Percentiles rank a stretch among this genome's conserved stretches.
These are phyloP conservation scores for Xanthorhoe spadicearia DNA, from an alignment of 2,888 invertebrate genomes.

Conservation along the genomic window DNA sequence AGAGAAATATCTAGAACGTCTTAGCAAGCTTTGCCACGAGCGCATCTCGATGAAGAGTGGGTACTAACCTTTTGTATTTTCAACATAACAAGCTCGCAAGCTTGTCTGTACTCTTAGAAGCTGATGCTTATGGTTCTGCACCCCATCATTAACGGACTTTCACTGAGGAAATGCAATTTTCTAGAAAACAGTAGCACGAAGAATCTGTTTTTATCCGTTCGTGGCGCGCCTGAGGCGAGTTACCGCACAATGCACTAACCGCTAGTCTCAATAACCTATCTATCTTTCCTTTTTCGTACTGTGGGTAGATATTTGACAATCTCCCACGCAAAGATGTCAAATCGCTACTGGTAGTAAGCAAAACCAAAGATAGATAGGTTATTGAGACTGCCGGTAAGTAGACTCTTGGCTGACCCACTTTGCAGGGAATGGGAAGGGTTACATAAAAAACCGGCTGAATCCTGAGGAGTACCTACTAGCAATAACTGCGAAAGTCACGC, in stretches of 20 bases:
- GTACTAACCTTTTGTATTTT: not conserved
- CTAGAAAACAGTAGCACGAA: conserved; percentile 83
- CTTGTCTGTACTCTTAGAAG: conserved; percentile 16
- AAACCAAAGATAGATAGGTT: too few species aligned
- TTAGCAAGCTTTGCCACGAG: too few species aligned
- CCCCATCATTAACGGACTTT: conserved; percentile 78
- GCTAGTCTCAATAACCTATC: too few species aligned
- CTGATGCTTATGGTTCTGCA: conserved; percentile 65
- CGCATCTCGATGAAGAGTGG: too few species aligned
- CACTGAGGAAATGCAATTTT: conserved; percentile 83
- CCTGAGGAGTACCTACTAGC: not conserved
- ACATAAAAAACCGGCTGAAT: conserved; percentile 2
- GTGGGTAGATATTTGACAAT: too few species aligned
- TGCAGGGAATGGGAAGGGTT: conserved; percentile 53
- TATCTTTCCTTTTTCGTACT: too few species aligned
- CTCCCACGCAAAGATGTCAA: too few species aligned
- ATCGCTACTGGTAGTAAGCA: too few species aligned
- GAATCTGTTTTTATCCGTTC: conserved; percentile 78
- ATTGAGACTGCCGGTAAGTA: too few species aligned
- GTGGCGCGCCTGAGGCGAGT: conserved; percentile 68
- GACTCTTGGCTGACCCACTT: conserved; percentile 59
- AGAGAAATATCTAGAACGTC: too few species aligned
- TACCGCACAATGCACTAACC: conserved; percentile 72
- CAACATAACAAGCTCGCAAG: not conserved
- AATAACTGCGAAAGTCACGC: too few species aligned